Conservation (phyloP, 2,113 vertebrate species). For the Oophaga pumilio region DNA sequence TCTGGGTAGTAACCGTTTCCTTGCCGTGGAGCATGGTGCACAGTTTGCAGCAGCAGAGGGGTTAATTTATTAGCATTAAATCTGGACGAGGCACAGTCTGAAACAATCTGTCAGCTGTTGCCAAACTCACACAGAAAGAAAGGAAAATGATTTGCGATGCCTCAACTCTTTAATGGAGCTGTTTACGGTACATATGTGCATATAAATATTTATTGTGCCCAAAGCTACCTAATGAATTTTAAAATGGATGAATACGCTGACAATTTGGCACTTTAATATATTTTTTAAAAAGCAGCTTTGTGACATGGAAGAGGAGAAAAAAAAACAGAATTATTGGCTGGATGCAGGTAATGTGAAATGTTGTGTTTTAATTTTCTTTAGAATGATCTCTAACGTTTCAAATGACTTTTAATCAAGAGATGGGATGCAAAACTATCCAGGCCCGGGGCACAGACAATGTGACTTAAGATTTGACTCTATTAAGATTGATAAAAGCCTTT, state of each 20-base stretch:
- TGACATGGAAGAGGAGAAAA: neutral
- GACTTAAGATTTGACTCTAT: neutral
- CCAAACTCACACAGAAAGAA: slow-evolving; percentile 22
- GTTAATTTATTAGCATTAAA: neutral
- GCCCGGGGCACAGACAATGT: neutral
- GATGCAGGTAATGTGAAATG: neutral
- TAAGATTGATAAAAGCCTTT: neutral
- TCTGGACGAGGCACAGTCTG: neutral
- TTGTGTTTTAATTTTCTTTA: slow-evolving; percentile 24
- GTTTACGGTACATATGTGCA: slow-evolving; percentile 24
- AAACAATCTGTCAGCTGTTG: slow-evolving; percentile 24
- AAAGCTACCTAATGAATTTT: slow-evolving; percentile 55
- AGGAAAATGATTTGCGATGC: slow-evolving; percentile 43
- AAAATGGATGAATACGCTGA: slow-evolving; percentile 43
- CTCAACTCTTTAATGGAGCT: neutral
- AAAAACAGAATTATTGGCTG: slow-evolving; percentile 1
- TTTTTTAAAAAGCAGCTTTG: slow-evolving; percentile 38
- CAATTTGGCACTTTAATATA: slow-evolving; percentile 49
- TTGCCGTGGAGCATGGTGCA: neutral
- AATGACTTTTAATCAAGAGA: neutral
- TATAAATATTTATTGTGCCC: slow-evolving; percentile 54
- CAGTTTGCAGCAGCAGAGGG: neutral
- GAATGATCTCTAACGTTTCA: neutral
- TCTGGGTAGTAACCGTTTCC: neutral
- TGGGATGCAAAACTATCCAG: neutral